Conservation (phyloP, 2,797 vertebrate species). For the Galagoides demidoff region DNA sequence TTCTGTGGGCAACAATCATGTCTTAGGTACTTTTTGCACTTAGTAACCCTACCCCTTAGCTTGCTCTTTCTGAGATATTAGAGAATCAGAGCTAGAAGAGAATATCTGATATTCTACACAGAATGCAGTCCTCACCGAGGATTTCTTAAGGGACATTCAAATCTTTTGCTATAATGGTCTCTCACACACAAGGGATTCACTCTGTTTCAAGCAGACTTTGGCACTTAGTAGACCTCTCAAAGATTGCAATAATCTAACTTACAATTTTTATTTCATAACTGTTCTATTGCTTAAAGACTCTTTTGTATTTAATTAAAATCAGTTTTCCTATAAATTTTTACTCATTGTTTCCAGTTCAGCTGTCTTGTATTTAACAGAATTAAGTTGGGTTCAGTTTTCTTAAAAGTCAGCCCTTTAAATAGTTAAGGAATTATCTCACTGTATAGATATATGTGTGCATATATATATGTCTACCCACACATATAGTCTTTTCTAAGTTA, state of each 20-base stretch:
- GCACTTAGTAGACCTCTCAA: not conserved
- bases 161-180: not conserved
- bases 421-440: not conserved
- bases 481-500: not conserved
- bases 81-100: not conserved
- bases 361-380: not conserved
- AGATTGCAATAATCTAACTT: not conserved
- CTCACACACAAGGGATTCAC: not conserved
- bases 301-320: not conserved
- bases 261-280: not conserved
- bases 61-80: not conserved
- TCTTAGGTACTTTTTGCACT: not conserved
- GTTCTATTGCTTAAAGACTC: not conserved
- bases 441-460: not conserved
- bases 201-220: not conserved
- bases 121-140: not conserved
- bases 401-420: not conserved
- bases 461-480: not conserved
- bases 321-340: not conserved
- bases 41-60: not conserved
- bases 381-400: slow-evolving; percentile 9
- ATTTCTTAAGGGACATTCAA: not conserved
- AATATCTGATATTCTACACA: not conserved
- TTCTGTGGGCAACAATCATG: not conserved
- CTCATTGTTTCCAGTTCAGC: not conserved